Conservation (phyloP, 2,113 vertebrate species). For the Vidua chalybeata region DNA sequence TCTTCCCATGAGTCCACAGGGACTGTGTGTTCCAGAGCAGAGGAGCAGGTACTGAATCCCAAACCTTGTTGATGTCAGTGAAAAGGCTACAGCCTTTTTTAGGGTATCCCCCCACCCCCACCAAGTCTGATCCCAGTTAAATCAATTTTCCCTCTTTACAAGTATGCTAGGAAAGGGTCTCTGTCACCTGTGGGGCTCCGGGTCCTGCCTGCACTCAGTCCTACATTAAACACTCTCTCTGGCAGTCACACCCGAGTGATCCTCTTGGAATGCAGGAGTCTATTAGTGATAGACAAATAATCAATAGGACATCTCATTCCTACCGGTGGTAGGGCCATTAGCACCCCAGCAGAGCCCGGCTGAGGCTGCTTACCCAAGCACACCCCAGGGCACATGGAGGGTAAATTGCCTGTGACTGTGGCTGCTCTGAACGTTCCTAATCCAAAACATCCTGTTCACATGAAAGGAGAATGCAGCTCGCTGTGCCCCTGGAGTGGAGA, state of each 20-base stretch:
- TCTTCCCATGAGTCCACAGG: neutral
- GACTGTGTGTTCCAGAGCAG: neutral
- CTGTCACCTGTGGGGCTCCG: neutral
- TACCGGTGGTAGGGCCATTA: neutral
- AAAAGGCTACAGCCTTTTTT: neutral
- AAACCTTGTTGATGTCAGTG: neutral
- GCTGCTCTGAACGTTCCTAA: neutral
- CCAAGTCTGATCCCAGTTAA: neutral
- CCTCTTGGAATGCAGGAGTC: neutral
- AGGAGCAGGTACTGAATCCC: neutral
- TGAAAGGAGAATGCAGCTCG: neutral
- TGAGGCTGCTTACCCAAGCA: neutral
- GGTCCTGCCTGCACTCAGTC: neutral
- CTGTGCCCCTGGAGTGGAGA: neutral
- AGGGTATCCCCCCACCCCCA: neutral
- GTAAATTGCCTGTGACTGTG: neutral
- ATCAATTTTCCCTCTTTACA: neutral
- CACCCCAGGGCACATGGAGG: neutral
- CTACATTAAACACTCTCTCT: neutral
- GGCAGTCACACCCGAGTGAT: neutral
- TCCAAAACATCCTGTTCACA: neutral
- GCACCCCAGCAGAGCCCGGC: neutral
- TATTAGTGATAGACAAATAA: neutral
- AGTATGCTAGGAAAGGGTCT: neutral
- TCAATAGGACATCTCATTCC: neutral